These are phyloP conservation scores for Pheucticus melanocephalus DNA, from an alignment of 2,113 vertebrate genomes.

Conservation along the genomic window DNA sequence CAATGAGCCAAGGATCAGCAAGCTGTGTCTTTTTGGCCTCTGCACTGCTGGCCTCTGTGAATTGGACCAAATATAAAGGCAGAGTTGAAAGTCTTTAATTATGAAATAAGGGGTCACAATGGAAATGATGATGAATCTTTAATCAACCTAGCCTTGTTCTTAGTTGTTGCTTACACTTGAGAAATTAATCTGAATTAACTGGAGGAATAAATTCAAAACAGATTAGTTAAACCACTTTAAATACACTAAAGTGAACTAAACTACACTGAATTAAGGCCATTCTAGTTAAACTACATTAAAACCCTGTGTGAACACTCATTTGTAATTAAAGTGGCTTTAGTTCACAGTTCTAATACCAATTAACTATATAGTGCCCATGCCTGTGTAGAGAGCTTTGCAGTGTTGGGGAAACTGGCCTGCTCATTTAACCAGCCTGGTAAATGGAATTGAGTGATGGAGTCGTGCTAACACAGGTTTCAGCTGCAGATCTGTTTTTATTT, in stretches of 20 bases:
- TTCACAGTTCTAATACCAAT: not conserved
- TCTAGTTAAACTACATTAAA: conserved; percentile 31
- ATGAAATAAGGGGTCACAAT: conserved; percentile 6
- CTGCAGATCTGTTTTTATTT: not conserved
- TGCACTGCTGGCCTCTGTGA: not conserved
- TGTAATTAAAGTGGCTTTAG: conserved; percentile 44
- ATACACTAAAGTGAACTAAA: conserved; percentile 53
- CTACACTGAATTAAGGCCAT: conserved; percentile 23
- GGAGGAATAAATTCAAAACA: conserved; percentile 28
- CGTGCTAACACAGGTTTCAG: not conserved
- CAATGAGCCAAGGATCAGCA: not conserved
- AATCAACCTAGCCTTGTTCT: conserved; percentile 1
- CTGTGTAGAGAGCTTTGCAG: not conserved
- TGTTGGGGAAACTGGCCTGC: not conserved
- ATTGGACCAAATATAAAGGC: not conserved
- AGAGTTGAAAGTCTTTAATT: not conserved
- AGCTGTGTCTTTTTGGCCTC: not conserved
- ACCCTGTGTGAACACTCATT: conserved; percentile 32
- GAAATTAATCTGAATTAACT: conserved; percentile 50
- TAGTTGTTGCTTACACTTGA: not conserved
- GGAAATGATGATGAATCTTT: not conserved
- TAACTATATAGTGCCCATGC: not conserved
- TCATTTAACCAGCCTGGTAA: not conserved
- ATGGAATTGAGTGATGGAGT: not conserved
- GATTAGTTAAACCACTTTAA: conserved; percentile 40